Conservation (phyloP, 2,113 vertebrate genomes). For the Eclectus roratus region DNA sequence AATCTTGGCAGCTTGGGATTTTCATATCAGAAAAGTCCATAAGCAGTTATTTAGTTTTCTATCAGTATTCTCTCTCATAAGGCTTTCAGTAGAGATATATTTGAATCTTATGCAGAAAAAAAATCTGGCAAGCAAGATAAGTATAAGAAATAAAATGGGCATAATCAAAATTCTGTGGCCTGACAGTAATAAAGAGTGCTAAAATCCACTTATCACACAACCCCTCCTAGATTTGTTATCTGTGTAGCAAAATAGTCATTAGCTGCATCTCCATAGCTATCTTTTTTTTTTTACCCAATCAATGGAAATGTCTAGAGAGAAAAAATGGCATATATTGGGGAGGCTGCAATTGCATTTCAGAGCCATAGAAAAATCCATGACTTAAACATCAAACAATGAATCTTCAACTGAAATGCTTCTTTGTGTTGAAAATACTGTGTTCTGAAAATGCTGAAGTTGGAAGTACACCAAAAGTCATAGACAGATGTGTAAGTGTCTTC, state of each 20-base stretch:
- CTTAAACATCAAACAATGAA: constrained; percentile 26
- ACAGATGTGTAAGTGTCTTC: background rate
- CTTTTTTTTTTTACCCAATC: background rate
- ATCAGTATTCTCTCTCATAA: background rate
- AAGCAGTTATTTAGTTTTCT: constrained; percentile 25
- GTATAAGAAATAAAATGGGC: background rate
- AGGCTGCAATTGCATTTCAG: background rate
- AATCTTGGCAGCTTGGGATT: constrained; percentile 14
- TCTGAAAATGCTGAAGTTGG: background rate
- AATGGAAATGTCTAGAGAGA: background rate
- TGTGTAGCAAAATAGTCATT: background rate
- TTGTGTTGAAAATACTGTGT: background rate
- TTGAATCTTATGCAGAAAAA: background rate
- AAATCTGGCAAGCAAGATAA: background rate
- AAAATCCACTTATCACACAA: constrained; percentile 12
- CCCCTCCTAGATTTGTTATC: background rate
- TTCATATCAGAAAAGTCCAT: background rate
- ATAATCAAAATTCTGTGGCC: constrained; percentile 11
- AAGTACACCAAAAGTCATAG: background rate
- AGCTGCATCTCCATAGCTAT: background rate
- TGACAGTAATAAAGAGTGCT: background rate
- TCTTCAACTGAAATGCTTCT: background rate
- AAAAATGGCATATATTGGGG: background rate
- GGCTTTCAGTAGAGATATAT: background rate
- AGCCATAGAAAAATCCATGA: constrained; percentile 9